Evolutionary conservation across 2,113 vertebrate species (phyloP).

Genomic region (Aptenodytes patagonicus): DNA sequence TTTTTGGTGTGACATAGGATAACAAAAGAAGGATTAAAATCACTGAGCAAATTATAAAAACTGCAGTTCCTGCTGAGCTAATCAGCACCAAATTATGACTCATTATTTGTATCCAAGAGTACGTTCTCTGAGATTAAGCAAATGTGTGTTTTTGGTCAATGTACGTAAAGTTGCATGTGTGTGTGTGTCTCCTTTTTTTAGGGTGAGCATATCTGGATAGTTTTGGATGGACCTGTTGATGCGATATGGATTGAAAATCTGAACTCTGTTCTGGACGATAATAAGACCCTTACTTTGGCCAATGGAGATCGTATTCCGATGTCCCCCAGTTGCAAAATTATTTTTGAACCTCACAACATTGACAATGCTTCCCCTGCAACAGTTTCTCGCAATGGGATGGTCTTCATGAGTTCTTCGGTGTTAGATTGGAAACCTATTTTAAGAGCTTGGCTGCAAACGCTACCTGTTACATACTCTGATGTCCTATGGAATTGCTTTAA

Average conservation of each 20-base stretch:
- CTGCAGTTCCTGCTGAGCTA: background rate
- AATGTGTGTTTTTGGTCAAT: background rate
- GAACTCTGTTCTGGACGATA: slow-evolving; percentile 96
- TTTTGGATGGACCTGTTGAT: slow-evolving; percentile 94
- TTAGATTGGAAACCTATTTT: slow-evolving; percentile 92
- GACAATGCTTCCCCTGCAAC: slow-evolving; percentile 97
- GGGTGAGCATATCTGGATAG: slow-evolving; percentile 95
- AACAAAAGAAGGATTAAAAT: background rate
- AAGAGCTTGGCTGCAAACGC: slow-evolving; percentile 78
- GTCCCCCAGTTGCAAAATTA: slow-evolving; percentile 93
- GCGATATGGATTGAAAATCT: slow-evolving; percentile 99
- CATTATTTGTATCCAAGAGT: background rate
- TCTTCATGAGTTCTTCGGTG: slow-evolving; percentile 97
- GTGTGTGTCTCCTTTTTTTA: slow-evolving; percentile 14
- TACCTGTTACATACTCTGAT: slow-evolving; percentile 69
- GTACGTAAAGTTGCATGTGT: background rate
- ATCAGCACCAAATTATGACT: background rate
- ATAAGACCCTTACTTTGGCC: slow-evolving; percentile 92
- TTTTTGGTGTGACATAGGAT: background rate
- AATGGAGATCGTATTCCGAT: slow-evolving; percentile 96
- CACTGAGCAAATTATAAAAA: background rate
- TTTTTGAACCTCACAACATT: slow-evolving; percentile 95
- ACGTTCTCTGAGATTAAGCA: background rate
- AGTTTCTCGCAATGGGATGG: slow-evolving; percentile 95
- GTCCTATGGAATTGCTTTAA: slow-evolving; percentile 74